Percentiles rank a stretch among this genome's conserved stretches.
Conservation (phyloP, 2,888 invertebrate species). For the Monochamus alternatus region DNA sequence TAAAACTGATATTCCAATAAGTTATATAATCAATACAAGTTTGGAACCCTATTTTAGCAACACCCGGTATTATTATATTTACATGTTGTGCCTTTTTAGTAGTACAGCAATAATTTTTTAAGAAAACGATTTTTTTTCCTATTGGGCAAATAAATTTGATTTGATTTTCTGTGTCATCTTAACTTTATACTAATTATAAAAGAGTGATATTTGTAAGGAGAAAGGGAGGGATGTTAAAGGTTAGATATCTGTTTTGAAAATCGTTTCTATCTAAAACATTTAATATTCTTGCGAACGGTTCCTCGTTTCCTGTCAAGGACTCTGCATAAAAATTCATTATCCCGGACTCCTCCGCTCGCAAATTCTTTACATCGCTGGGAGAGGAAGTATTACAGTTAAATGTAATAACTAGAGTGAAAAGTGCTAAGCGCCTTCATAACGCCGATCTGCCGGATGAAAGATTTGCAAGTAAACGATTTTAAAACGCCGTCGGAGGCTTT, state of each 20-base stretch:
- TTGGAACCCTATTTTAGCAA: no score
- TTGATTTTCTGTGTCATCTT: no score
- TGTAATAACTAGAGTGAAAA: slow-evolving; percentile 16
- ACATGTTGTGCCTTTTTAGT: no score
- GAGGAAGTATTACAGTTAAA: slow-evolving; percentile 19
- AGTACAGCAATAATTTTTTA: no score
- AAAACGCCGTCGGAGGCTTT: slow-evolving; percentile 6
- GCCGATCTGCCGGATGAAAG: slow-evolving; percentile 12
- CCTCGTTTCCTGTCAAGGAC: slow-evolving; percentile 1
- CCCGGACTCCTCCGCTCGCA: background rate
- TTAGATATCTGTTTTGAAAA: background rate
- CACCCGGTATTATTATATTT: no score
- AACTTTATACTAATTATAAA: no score
- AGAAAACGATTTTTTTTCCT: no score
- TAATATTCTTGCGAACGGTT: background rate
- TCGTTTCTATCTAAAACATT: background rate
- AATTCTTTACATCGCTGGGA: slow-evolving; percentile 17
- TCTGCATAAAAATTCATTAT: slow-evolving; percentile 9
- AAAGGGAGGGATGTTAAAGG: no score
- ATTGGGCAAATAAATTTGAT: no score
- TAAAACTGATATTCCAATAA: no score
- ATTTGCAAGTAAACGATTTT: slow-evolving; percentile 26
- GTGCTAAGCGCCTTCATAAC: slow-evolving; percentile 9
- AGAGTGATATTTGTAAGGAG: no score
- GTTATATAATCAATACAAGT: no score